These are phyloP conservation scores for Austrolebias charrua DNA, from an alignment of 2,797 vertebrate species.

Conservation along the genomic window DNA sequence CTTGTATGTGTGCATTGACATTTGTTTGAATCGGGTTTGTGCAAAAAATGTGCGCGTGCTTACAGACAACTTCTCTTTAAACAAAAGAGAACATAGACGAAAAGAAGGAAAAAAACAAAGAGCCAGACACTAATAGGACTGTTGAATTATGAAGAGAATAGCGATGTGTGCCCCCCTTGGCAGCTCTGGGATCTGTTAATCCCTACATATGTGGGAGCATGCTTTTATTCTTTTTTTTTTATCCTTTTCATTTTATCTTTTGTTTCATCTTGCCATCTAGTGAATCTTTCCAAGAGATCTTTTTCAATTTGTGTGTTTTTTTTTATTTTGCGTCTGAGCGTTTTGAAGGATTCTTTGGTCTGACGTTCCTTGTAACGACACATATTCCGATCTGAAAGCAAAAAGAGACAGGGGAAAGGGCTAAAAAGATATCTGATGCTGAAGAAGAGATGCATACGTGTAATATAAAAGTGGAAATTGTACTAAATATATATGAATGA, in stretches of 20 bases:
- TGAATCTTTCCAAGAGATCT: slow-evolving; percentile 41
- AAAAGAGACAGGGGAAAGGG: slow-evolving; percentile 6
- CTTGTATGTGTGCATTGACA: slow-evolving; percentile 8
- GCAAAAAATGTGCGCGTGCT: slow-evolving; percentile 24
- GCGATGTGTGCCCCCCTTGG: slow-evolving; percentile 35
- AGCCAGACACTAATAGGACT: slow-evolving; percentile 56
- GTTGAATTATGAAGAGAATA: slow-evolving; percentile 61
- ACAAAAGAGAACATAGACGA: too few relatives aligned
- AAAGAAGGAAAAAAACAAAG: slow-evolving; percentile 38
- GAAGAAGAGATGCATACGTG: slow-evolving; percentile 5
- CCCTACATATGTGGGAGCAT: slow-evolving; percentile 34
- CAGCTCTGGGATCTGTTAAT: slow-evolving; percentile 38
- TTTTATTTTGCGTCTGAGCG: slow-evolving; percentile 27
- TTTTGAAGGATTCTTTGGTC: slow-evolving; percentile 37
- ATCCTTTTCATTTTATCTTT: slow-evolving; percentile 24
- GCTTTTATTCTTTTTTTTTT: slow-evolving; percentile 23
- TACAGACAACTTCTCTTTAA: slow-evolving; percentile 19
- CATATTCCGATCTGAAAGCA: slow-evolving; percentile 35
- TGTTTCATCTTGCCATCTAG: slow-evolving; percentile 50
- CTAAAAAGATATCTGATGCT: slow-evolving; percentile 9
- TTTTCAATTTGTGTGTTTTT: slow-evolving; percentile 31
- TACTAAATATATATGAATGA: slow-evolving; percentile 7
- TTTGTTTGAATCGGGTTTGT: slow-evolving; percentile 27
- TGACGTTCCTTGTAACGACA: slow-evolving; percentile 28
- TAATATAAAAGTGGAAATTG: slow-evolving; percentile 6